Conservation (phyloP, 1,140 invertebrate species). For the Dreissena polymorpha region DNA sequence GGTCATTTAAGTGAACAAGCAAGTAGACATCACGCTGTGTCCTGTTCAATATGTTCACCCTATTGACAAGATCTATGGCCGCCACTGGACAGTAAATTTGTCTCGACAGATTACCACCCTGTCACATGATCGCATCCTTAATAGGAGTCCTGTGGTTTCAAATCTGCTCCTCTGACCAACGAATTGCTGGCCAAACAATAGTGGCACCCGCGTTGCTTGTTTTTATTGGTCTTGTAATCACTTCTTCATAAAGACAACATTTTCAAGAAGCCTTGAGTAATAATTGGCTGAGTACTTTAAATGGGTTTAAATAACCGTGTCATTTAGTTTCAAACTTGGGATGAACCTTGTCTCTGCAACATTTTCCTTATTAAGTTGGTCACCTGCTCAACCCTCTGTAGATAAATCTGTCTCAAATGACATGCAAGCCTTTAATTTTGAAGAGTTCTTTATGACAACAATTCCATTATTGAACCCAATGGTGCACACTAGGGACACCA, state of each 20-base stretch:
- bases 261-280: background rate
- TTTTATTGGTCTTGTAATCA: slow-evolving; percentile 23
- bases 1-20: slow-evolving; percentile 10
- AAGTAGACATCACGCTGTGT: background rate
- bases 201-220: slow-evolving; percentile 22
- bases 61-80: slow-evolving; percentile 30
- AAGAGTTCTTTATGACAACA: slow-evolving; percentile 4
- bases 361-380: background rate
- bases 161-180: slow-evolving; percentile 41
- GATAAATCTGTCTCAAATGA: slow-evolving; percentile 30
- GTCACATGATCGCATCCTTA: slow-evolving; percentile 40
- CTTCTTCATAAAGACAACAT: background rate
- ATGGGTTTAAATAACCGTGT: background rate
- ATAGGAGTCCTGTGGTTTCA: slow-evolving; percentile 32
- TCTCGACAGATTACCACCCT: slow-evolving; percentile 11
- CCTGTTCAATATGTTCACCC: slow-evolving; percentile 23
- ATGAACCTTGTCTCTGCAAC: background rate
- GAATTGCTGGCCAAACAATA: slow-evolving; percentile 30
- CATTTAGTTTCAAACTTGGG: background rate
- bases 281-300: slow-evolving; percentile 6
- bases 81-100: slow-evolving; percentile 34
- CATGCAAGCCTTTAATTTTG: background rate
- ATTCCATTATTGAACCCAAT: too few relatives aligned
- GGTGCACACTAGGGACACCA: too few relatives aligned
- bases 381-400: background rate